phyloP scores from a whole-genome alignment of 2,113 vertebrate genomes.

The Nesogale talazaci region DNA sequence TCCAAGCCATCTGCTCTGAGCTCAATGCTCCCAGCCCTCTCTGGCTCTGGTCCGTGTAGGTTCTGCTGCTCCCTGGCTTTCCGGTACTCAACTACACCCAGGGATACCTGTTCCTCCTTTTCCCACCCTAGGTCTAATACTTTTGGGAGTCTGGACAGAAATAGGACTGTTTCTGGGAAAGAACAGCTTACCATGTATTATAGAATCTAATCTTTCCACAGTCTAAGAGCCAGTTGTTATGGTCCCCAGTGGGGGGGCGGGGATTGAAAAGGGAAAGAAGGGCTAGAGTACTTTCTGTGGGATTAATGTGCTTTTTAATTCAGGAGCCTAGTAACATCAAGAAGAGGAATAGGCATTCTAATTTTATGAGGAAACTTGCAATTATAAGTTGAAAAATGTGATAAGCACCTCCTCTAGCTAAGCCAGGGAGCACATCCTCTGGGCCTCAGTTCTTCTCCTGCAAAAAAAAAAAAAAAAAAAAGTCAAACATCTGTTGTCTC shows the following conservation, averaged over 20 bases:
- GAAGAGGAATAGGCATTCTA: neutral
- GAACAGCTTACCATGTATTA: neutral
- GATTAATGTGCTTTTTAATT: neutral
- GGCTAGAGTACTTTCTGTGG: neutral
- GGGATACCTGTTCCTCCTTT: neutral
- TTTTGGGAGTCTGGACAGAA: neutral
- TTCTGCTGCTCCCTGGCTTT: neutral
- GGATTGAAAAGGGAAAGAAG: neutral
- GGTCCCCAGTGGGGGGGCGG: too few species aligned
- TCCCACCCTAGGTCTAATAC: too few species aligned
- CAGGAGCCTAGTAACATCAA: neutral
- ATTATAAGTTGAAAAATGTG: neutral
- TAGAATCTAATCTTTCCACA: neutral
- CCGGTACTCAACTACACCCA: neutral
- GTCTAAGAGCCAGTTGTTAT: neutral
- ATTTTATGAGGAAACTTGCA: neutral
- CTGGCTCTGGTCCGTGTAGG: neutral
- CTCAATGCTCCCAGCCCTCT: neutral
- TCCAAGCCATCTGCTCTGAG: conserved; percentile 45
- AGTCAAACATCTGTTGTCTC: neutral
- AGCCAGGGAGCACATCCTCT: neutral
- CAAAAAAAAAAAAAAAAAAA: neutral
- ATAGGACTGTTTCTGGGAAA: neutral
- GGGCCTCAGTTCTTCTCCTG: neutral
- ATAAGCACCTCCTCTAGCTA: neutral